Percentiles rank a stretch among this genome's conserved stretches.
Evolutionary conservation across 2,113 vertebrate species (phyloP).

Genomic region (Monopterus albus): DNA sequence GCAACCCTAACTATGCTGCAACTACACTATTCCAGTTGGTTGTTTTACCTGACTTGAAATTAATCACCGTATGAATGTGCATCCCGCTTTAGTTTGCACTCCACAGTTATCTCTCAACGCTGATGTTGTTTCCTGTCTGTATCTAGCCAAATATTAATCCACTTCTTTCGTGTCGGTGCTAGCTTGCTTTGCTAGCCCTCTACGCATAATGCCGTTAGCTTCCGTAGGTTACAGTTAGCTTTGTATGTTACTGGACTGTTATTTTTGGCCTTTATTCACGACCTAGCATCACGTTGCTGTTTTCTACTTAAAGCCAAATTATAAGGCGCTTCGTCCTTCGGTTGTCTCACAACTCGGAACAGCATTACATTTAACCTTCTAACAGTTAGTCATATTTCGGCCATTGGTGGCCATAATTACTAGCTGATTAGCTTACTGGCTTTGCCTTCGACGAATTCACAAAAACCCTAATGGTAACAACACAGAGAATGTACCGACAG

Average conservation of each 20-base stretch:
- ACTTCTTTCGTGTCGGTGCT: constrained; percentile 47
- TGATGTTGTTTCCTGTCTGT: constrained; percentile 47
- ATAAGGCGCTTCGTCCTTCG: not conserved
- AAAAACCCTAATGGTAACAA: constrained; percentile 54
- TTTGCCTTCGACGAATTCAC: constrained; percentile 66
- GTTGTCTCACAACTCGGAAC: not conserved
- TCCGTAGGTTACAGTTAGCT: constrained; percentile 33
- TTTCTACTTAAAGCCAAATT: not conserved
- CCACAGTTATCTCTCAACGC: constrained; percentile 7
- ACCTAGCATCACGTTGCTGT: not conserved
- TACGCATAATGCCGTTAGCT: constrained; percentile 63
- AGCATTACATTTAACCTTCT: constrained; percentile 32
- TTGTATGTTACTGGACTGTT: not conserved
- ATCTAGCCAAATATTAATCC: constrained; percentile 65
- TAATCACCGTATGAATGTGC: constrained; percentile 1
- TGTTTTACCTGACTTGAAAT: not conserved
- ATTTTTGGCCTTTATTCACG: constrained; percentile 16
- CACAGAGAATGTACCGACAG: constrained; percentile 74
- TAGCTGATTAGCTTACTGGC: constrained; percentile 67
- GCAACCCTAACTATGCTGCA: constrained; percentile 14
- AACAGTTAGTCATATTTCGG: no score
- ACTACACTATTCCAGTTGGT: constrained; percentile 15
- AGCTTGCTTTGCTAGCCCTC: constrained; percentile 52
- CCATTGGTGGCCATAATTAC: constrained; percentile 51
- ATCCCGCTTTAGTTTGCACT: constrained; percentile 11